Evolutionary conservation across 2,797 vertebrate genomes (phyloP), one percentile per base, ranked within the genome.

Genomic region (Smutsia gigantea): DNA sequence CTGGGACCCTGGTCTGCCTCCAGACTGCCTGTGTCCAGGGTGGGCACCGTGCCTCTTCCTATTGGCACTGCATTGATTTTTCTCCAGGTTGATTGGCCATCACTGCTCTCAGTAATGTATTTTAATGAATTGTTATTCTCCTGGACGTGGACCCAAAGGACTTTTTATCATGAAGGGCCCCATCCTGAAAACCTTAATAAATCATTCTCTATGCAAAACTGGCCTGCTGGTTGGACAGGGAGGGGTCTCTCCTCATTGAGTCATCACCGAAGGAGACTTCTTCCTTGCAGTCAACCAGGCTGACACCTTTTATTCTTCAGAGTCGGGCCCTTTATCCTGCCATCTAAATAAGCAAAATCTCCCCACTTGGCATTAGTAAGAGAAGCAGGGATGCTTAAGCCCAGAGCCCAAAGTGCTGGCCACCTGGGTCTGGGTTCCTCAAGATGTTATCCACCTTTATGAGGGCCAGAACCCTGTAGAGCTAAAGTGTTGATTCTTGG

Each of bases 61-160:
- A 1, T 55, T 74, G 91, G 46, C 55, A 42, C 0, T 0, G 7
- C 31, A 82, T 46, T 64, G 96, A 78, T 94, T 91, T 85, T 31
- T 51, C n/a, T 90, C 37, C 37, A 8, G 0, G 0, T 23, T 8
- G 27, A 68, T 27, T 74, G 83, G 93, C 93, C 77, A 68, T 78
- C 23, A 19, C n/a, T 59, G 34, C 59, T 87, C 37, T 13, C 42
- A n/a, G 63, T 85, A 81, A 93, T 93, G 57, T 78, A n/a, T 87
- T 74, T 51, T 95, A 98, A 91, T 94, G 87, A 95, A 93, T 93
- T 53, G 53, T 84, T 78, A 37, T 82, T 95, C 79, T 95, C 90
- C 53, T 90, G 87, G 90, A 82, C 2, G 0, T 90, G 77, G 88
- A 92, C 94, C 92, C 93, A 92, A 63, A 97, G 66, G 93, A 93